These are phyloP conservation scores for Genyomyrus donnyi DNA, from an alignment of 2,113 vertebrate genomes.

Conservation along the genomic window DNA sequence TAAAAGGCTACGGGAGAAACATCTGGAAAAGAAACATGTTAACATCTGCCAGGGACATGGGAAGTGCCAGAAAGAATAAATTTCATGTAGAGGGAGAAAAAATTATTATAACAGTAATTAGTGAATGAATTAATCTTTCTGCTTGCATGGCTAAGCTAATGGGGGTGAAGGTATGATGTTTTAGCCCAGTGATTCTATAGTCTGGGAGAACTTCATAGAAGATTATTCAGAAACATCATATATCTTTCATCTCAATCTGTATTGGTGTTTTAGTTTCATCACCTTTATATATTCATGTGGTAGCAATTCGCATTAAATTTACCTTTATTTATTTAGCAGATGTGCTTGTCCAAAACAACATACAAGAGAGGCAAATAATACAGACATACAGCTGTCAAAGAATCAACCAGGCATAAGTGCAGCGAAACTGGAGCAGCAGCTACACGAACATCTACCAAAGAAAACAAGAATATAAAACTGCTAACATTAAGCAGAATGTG, in stretches of 20 bases:
- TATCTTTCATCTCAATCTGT: not conserved
- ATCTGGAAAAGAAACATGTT: constrained; percentile 36
- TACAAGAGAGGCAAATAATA: not conserved
- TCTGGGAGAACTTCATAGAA: not conserved
- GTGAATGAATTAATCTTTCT: constrained; percentile 37
- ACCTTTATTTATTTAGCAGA: not conserved
- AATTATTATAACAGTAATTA: constrained; percentile 34
- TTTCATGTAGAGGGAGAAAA: not conserved
- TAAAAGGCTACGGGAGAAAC: constrained; percentile 30
- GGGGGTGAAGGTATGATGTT: not conserved
- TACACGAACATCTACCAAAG: not conserved
- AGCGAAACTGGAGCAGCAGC: not conserved
- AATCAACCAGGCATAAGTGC: not conserved
- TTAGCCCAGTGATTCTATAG: too few relatives aligned
- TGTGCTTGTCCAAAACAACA: not conserved
- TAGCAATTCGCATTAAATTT: not conserved
- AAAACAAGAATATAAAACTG: not conserved
- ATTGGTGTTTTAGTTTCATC: not conserved
- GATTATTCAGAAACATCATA: not conserved
- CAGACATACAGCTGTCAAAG: not conserved
- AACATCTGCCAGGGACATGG: constrained; percentile 31
- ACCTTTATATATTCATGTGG: not conserved
- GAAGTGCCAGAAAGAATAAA: constrained; percentile 19
- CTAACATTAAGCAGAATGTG: not conserved
- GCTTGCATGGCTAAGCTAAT: constrained; percentile 9